These are phyloP conservation scores for Amorpha juglandis DNA, from an alignment of 2,888 invertebrate genomes.

Conservation along the genomic window DNA sequence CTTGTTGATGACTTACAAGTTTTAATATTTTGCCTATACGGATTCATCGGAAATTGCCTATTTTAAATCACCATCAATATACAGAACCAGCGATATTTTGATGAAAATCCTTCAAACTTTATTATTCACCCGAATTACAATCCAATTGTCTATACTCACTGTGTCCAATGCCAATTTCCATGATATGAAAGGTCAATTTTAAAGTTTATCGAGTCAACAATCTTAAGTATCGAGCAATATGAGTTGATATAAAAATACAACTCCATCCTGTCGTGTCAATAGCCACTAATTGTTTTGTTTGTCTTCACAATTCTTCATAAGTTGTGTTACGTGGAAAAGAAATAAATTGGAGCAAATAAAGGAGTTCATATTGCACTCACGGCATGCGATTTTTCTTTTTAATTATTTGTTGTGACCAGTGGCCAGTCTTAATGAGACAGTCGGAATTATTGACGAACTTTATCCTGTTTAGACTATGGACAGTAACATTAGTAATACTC, in stretches of 20 bases:
- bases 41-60: too few relatives aligned
- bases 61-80: too few relatives aligned
- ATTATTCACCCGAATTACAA: neutral
- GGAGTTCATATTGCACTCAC: neutral
- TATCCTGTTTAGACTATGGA: too few relatives aligned
- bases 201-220: neutral
- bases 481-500: too few relatives aligned
- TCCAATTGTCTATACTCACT: neutral
- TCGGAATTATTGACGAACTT: neutral
- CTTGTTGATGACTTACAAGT: neutral
- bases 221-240: neutral
- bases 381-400: neutral
- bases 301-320: neutral
- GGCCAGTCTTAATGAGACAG: neutral
- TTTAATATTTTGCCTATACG: neutral
- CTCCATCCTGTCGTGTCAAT: neutral
- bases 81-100: too few relatives aligned
- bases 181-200: neutral
- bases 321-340: neutral
- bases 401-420: neutral
- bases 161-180: neutral
- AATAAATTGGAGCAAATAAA: neutral
- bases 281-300: slow-evolving; percentile 21
- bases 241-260: slow-evolving; percentile 5
- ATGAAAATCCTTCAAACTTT: too few relatives aligned